A percentile compares a stretch with the other conserved stretches of the same genome.
These are phyloP conservation scores for Apotomis turbidana DNA, from an alignment of 2,888 invertebrate genomes.

Conservation along the genomic window DNA sequence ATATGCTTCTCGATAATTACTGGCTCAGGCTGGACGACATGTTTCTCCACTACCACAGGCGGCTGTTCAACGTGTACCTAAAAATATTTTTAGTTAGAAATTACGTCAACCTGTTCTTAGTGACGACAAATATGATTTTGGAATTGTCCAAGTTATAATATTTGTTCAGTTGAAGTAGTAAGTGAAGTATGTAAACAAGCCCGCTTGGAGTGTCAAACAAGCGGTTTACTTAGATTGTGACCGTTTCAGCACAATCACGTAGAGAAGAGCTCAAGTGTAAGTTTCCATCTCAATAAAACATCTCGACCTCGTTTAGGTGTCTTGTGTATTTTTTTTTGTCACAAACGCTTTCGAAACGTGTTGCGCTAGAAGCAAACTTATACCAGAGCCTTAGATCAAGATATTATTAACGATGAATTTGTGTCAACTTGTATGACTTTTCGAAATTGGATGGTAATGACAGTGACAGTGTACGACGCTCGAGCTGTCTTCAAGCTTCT, in stretches of 20 bases:
- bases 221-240: conserved; percentile 9
- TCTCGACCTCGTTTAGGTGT: too few species aligned
- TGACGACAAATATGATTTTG: conserved; percentile 18
- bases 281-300: too few species aligned
- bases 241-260: conserved; percentile 30
- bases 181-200: background rate
- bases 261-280: background rate
- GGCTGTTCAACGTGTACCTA: conserved; percentile 64
- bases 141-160: conserved; percentile 10
- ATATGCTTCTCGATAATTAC: conserved; percentile 63
- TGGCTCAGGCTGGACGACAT: conserved; percentile 59
- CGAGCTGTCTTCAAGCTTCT: conserved; percentile 59
- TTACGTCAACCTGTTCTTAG: conserved; percentile 16
- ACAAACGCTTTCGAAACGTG: too few species aligned
- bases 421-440: conserved; percentile 7
- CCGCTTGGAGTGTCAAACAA: conserved; percentile 4
- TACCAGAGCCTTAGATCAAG: background rate
- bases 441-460: conserved; percentile 3
- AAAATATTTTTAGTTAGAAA: conserved; percentile 41
- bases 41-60: conserved; percentile 62
- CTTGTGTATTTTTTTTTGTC: too few species aligned
- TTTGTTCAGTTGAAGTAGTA: conserved; percentile 19
- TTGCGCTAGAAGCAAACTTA: too few species aligned
- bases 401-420: conserved; percentile 14
- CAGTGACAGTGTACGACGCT: conserved; percentile 27